A percentile compares a stretch with the other conserved stretches of the same genome.
phyloP scores from a whole-genome alignment of 2,797 vertebrate species.

The Coccyzus lansbergi region DNA sequence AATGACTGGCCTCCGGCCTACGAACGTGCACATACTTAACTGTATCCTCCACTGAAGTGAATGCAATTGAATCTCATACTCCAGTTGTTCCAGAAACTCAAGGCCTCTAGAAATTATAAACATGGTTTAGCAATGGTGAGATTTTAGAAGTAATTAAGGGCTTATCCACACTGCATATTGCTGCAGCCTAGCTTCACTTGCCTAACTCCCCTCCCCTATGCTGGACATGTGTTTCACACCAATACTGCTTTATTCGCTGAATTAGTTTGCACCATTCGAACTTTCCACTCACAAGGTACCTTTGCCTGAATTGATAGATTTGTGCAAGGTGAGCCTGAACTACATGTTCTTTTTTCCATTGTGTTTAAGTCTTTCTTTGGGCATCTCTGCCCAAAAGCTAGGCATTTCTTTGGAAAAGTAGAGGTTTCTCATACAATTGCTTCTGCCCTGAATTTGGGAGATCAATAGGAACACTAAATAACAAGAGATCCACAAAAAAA shows the following conservation, averaged over 20 bases:
- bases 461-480: background rate
- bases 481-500: background rate
- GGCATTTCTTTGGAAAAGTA: background rate
- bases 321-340: background rate
- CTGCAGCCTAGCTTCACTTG: background rate
- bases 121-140: slow-evolving; percentile 36
- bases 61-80: slow-evolving; percentile 64
- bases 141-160: slow-evolving; percentile 45
- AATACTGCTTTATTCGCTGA: background rate
- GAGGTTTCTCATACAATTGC: background rate
- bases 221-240: background rate
- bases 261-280: background rate
- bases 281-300: background rate
- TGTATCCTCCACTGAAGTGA: slow-evolving; percentile 46
- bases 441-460: background rate
- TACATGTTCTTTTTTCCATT: background rate
- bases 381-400: background rate
- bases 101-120: slow-evolving; percentile 52
- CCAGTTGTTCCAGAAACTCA: slow-evolving; percentile 58
- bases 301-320: background rate
- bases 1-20: slow-evolving; percentile 20
- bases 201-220: background rate
- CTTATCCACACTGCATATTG: slow-evolving; percentile 4
- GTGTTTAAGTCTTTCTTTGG: background rate
- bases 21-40: background rate